A percentile compares a stretch with the other conserved stretches of the same genome.
Evolutionary conservation across 2,888 invertebrate genomes (phyloP).

Genomic region (Clunio marinus): DNA sequence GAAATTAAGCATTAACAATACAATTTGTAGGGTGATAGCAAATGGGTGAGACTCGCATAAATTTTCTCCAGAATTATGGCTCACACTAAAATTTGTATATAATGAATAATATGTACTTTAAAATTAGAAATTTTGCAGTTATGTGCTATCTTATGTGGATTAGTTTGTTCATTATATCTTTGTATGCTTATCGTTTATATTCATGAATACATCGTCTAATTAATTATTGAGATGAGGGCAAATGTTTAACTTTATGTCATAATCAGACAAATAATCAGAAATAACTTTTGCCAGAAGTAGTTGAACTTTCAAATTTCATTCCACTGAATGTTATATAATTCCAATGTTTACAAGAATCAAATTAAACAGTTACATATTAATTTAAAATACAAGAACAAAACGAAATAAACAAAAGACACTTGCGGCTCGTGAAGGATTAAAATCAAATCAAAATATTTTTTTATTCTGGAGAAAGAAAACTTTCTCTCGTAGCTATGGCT

Average conservation of each 20-base stretch:
- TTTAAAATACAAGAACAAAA: not conserved
- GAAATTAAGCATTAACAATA: too few species aligned
- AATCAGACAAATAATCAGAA: too few species aligned
- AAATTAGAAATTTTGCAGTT: constrained; percentile 27
- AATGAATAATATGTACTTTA: constrained; percentile 21
- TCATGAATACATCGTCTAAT: too few species aligned
- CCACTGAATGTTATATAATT: too few species aligned
- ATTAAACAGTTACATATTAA: not conserved
- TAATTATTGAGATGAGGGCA: too few species aligned
- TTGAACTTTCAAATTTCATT: too few species aligned
- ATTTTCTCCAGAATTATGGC: not conserved
- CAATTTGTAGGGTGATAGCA: not conserved
- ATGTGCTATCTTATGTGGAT: constrained; percentile 6
- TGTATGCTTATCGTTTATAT: too few species aligned
- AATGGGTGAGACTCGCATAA: not conserved
- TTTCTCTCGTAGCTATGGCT: not conserved
- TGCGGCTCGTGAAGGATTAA: too few species aligned
- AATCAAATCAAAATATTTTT: too few species aligned
- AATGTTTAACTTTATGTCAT: too few species aligned
- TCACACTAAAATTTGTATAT: not conserved
- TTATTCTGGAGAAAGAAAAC: not conserved
- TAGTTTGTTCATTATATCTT: constrained; percentile 21
- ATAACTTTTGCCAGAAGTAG: too few species aligned
- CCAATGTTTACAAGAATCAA: too few species aligned
- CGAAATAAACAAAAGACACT: not conserved